Evolutionary conservation across 2,797 vertebrate genomes (phyloP).

Genomic region (Urophycis tenuis): DNA sequence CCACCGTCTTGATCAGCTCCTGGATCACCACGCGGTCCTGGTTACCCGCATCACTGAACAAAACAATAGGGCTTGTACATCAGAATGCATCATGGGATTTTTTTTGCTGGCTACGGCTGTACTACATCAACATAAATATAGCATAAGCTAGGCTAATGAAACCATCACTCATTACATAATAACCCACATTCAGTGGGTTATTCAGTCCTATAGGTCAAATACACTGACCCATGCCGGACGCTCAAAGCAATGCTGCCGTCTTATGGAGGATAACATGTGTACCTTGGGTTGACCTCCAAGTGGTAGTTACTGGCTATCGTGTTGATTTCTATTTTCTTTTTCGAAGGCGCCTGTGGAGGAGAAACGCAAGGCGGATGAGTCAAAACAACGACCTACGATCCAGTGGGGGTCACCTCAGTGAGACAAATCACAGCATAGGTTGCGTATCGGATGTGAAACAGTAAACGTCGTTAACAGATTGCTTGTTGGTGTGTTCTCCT

Average conservation of each 20-base stretch:
- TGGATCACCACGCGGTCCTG: conserved; percentile 95
- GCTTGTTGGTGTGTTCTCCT: conserved; percentile 15
- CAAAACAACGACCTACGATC: neutral
- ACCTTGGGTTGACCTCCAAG: conserved; percentile 96
- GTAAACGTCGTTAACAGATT: neutral
- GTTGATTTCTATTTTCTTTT: conserved; percentile 98
- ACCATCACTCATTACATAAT: too few relatives aligned
- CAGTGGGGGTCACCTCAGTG: neutral
- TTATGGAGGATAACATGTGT: conserved; percentile 21
- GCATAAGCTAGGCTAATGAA: neutral
- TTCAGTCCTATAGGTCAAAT: neutral
- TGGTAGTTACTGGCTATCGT: conserved; percentile 99
- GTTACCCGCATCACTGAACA: conserved; percentile 86
- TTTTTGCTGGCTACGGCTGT: too few relatives aligned
- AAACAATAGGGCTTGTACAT: conserved; percentile 16
- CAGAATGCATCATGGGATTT: too few relatives aligned
- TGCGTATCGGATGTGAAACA: neutral
- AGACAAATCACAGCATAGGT: neutral
- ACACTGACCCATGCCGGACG: neutral
- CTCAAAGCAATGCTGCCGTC: neutral
- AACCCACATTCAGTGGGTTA: too few relatives aligned
- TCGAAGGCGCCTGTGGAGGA: conserved; percentile 82
- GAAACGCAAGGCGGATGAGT: neutral
- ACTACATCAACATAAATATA: too few relatives aligned
- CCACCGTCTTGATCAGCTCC: conserved; percentile 93